These are phyloP conservation scores for Corydoras sp. DNA, from an alignment of 2,113 vertebrate genomes.

Conservation along the genomic window DNA sequence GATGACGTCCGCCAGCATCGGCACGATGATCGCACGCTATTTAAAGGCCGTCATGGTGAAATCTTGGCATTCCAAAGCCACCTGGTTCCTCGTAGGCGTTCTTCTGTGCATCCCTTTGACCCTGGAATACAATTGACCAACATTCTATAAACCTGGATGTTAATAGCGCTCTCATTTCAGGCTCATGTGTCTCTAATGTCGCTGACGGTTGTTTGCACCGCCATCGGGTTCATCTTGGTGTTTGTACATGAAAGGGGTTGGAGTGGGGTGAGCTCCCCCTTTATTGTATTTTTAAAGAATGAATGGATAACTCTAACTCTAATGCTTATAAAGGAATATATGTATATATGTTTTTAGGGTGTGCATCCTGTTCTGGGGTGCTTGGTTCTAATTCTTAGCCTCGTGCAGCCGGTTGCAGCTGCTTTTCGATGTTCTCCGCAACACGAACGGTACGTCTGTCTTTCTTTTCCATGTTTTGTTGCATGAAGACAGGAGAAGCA, in stretches of 20 bases:
- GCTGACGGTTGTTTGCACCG: slow-evolving; percentile 54
- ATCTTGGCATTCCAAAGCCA: slow-evolving; percentile 51
- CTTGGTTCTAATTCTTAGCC: slow-evolving; percentile 48
- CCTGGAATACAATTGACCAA: neutral
- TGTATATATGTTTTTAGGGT: slow-evolving; percentile 45
- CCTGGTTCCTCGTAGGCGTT: slow-evolving; percentile 68
- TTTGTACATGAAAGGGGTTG: slow-evolving; percentile 54
- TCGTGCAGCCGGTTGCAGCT: slow-evolving; percentile 51
- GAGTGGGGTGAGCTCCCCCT: slow-evolving; percentile 55
- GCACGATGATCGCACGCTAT: slow-evolving; percentile 67
- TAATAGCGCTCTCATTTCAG: slow-evolving; percentile 43
- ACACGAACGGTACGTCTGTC: slow-evolving; percentile 45
- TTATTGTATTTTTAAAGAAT: neutral
- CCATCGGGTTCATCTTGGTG: slow-evolving; percentile 61
- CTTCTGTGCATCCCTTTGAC: neutral
- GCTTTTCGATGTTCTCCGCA: slow-evolving; percentile 58
- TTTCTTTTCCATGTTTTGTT: too few species aligned
- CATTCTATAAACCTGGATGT: too few species aligned
- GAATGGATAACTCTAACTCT: neutral
- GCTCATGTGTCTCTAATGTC: slow-evolving; percentile 61
- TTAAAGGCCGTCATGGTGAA: slow-evolving; percentile 46
- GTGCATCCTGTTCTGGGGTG: slow-evolving; percentile 54
- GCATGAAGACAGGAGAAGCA: too few species aligned
- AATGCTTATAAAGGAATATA: too few species aligned
- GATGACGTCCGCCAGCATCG: slow-evolving; percentile 68